Percentiles rank a stretch among this genome's conserved stretches.
Evolutionary conservation across 1,140 invertebrate genomes (phyloP).

Genomic region (Eulimnadia texana): DNA sequence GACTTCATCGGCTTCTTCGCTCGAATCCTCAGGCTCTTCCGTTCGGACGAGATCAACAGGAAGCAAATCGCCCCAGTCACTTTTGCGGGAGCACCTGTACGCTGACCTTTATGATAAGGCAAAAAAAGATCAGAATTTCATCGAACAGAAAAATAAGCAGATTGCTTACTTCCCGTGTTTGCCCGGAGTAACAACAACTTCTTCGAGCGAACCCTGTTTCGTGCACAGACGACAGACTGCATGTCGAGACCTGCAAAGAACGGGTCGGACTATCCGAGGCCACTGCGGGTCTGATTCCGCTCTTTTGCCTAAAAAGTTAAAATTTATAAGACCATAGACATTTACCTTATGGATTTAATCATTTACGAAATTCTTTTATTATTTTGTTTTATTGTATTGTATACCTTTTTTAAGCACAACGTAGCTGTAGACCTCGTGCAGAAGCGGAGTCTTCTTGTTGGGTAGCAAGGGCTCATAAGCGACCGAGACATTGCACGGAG

Average conservation of each 20-base stretch:
- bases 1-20: no score
- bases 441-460: slow-evolving; percentile 29
- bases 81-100: slow-evolving; percentile 50
- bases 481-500: slow-evolving; percentile 61
- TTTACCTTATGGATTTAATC: no score
- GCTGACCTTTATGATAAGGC: slow-evolving; percentile 35
- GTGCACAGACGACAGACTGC: slow-evolving; percentile 64
- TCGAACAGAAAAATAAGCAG: no score
- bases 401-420: slow-evolving; percentile 62
- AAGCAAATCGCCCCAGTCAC: slow-evolving; percentile 56
- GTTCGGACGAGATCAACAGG: slow-evolving; percentile 24
- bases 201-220: slow-evolving; percentile 49
- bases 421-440: slow-evolving; percentile 49
- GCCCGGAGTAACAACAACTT: slow-evolving; percentile 54
- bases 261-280: slow-evolving; percentile 58
- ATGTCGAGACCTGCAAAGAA: slow-evolving; percentile 47
- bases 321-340: no score
- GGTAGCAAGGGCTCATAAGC: slow-evolving; percentile 40
- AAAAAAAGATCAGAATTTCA: no score
- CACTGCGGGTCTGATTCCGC: slow-evolving; percentile 39
- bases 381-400: slow-evolving; percentile 11
- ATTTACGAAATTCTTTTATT: not conserved
- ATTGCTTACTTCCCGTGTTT: slow-evolving; percentile 53
- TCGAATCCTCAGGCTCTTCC: not conserved
- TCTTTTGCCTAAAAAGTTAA: slow-evolving; percentile 21